phyloP scores from a whole-genome alignment of 2,113 vertebrate genomes.

The Lagopus muta region DNA sequence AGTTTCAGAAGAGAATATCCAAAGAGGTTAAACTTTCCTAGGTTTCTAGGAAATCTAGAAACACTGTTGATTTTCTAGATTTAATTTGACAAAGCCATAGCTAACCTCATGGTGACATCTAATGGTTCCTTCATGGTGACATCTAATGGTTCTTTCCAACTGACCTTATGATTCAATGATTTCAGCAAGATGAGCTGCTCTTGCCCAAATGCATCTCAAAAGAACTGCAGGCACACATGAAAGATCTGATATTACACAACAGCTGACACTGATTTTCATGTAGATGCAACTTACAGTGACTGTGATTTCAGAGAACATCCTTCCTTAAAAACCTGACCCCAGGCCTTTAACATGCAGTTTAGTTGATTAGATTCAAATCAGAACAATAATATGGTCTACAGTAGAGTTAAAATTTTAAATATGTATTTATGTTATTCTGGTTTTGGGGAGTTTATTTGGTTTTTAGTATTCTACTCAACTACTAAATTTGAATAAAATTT shows the following conservation, averaged over 20 bases:
- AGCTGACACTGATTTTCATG: neutral
- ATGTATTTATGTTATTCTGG: neutral
- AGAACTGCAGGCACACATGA: neutral
- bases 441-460: neutral
- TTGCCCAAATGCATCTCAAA: neutral
- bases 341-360: neutral
- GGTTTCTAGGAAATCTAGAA: too few species aligned
- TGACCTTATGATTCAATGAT: neutral
- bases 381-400: neutral
- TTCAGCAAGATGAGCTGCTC: neutral
- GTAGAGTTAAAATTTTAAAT: neutral
- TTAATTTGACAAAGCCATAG: neutral
- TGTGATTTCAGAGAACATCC: neutral
- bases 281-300: neutral
- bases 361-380: neutral
- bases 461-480: neutral
- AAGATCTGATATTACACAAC: neutral
- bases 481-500: neutral
- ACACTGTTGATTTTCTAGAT: neutral
- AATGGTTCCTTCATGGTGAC: neutral
- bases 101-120: neutral
- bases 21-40: neutral
- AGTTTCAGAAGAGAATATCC: neutral
- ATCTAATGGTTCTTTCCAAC: neutral
- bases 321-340: neutral